Evolutionary conservation across 2,888 invertebrate species (phyloP), one percentile per base, ranked within the genome.

Genomic region (Aplocera efformata): DNA sequence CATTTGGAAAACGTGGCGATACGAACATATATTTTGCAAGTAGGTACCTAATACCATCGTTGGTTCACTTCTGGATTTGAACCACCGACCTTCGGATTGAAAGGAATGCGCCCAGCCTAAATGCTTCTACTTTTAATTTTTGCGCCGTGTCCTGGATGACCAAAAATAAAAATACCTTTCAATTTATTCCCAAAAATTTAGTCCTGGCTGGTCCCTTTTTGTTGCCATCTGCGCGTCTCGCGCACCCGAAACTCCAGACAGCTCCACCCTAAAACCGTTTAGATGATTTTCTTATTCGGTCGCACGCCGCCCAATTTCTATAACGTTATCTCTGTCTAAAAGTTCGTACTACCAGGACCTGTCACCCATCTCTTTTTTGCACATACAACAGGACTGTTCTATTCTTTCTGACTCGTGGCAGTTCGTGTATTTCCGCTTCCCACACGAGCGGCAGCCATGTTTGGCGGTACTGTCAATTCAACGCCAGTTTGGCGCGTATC

Each of bases 241-340:
- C 67, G 74, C 70, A 63, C 71, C 75, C 77, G 63, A 78, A 75
- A 77, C 67, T 82, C 84, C 84, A 85, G 84, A 85, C 86, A 81
- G 81, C 88, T 86, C 88, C 88, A 86, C 88, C 88, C 88, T 85
- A 83, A 84, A 85, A 84, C 80, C 73, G 79, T 82, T 85, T 83
- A 80, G 73, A 72, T 65, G 63, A 68, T 67, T 69, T 74, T 78
- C 76, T 67, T 77, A 75, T 72, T 73, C 82, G 67, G 76, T 86
- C 80, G 64, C 80, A 72, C 86, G 59, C 70, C 56, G 62, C 69
- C 72, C 73, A 72, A 71, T 73, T 69, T 61, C 54, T 54, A 69
- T 83, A 78, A 66, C 55, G 72, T 69, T 71, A 67, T 84, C 86
- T 75, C 79, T 69, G 60, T 86, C 83, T 79, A 71, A 69, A 69